Evolutionary conservation across 1,140 invertebrate genomes (phyloP), one percentile per base, ranked within the genome.

Genomic region (Trichonephila clavipes): DNA sequence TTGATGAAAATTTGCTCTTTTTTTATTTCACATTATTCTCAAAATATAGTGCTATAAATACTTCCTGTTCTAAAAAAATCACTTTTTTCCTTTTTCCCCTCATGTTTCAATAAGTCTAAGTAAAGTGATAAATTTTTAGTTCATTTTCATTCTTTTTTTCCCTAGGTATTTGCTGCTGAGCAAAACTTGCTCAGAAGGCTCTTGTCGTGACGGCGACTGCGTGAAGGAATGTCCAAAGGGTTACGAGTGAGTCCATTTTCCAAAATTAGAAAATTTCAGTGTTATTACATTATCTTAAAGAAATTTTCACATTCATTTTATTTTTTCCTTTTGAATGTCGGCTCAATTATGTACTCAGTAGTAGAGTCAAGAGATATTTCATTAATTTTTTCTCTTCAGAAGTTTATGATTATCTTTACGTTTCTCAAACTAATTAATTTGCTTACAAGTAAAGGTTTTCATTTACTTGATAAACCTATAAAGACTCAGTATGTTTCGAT

Each of bases 151-250:
- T 77, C 34, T 18, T 34, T 14, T 88, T n/a, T 21, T 1, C 64
- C 64, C 6, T 51, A 92, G 90, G 51, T 92, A 87, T 59, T 14
- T 92, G 64, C 72, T 28, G 34, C 21, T 92, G 28, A 58, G 64
- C 24, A 19, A 86, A 21, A 69, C 2, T 14, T 92, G 90, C 24
- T 24, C 83, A 3, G 64, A 59, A 10, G 83, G 0, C 95, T 96
- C 92, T 95, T 95, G 96, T 97, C 40, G 64, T 7, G 34, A 59
- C 2, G 69, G 95, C 96, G 95, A 69, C 0, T 94, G 94, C 77
- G 34, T 93, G 21, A 62, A 40, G 7, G 8, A 88, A 34, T 94
- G 93, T 40, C 83, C 90, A 89, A 77, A 94, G 64, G 88, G 87
- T 77, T 95, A 85, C 72, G 92, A 94, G 88, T 93, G 82, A 91